Conservation (phyloP, 2,113 vertebrate species). For the Perca fluviatilis region DNA sequence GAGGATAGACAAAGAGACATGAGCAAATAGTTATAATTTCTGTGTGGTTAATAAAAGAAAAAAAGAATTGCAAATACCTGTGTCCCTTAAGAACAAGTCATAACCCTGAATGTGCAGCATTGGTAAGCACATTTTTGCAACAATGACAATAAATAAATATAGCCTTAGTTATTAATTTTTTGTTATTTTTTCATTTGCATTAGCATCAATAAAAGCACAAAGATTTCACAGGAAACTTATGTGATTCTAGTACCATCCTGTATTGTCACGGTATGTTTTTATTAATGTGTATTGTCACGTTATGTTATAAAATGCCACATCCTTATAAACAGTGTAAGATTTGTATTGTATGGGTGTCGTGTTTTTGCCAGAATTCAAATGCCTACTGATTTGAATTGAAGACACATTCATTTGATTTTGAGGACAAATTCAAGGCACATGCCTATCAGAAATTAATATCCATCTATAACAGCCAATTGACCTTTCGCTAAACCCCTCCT, state of each 20-base stretch:
- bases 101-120: slow-evolving; percentile 27
- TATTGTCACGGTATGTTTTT: slow-evolving; percentile 26
- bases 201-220: slow-evolving; percentile 53
- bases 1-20: slow-evolving; percentile 32
- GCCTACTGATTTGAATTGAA: neutral
- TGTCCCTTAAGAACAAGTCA: slow-evolving; percentile 24
- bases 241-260: slow-evolving; percentile 13
- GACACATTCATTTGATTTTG: neutral
- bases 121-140: slow-evolving; percentile 38
- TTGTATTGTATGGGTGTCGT: slow-evolving; percentile 36
- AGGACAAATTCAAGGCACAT: neutral
- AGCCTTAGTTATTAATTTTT: slow-evolving; percentile 59
- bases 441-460: slow-evolving; percentile 4
- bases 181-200: slow-evolving; percentile 29
- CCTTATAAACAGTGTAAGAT: slow-evolving; percentile 16
- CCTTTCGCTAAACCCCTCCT: slow-evolving; percentile 11
- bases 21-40: slow-evolving; percentile 30
- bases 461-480: neutral
- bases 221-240: neutral
- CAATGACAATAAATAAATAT: slow-evolving; percentile 38
- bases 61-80: slow-evolving; percentile 27
- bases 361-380: slow-evolving; percentile 35
- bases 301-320: slow-evolving; percentile 39
- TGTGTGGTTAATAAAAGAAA: slow-evolving; percentile 22
- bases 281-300: slow-evolving; percentile 30